Conservation (phyloP, 2,888 invertebrate species). For the Pteria penguin region DNA sequence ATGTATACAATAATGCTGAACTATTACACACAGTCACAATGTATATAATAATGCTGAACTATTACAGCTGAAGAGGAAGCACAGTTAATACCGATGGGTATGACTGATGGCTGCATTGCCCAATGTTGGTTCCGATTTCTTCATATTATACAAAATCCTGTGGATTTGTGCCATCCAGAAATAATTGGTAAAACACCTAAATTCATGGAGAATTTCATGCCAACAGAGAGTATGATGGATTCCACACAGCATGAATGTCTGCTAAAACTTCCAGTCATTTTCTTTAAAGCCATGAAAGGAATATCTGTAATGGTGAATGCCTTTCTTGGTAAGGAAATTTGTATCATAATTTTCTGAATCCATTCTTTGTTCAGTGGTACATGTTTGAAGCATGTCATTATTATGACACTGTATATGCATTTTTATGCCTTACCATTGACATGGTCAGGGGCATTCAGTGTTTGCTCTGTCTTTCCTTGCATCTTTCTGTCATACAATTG, state of each 20-base stretch:
- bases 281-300: constrained; percentile 95
- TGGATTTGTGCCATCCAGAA: constrained; percentile 84
- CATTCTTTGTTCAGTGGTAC: too few species aligned
- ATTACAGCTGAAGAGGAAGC: constrained; percentile 90
- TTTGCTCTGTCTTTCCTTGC: too few species aligned
- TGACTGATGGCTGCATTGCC: constrained; percentile 91
- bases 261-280: constrained; percentile 88
- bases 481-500: too few species aligned
- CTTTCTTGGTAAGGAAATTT: constrained; percentile 94
- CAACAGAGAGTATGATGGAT: constrained; percentile 88
- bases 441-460: too few species aligned
- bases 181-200: constrained; percentile 86
- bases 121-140: constrained; percentile 98
- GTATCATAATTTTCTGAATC: too few species aligned
- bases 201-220: constrained; percentile 89
- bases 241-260: constrained; percentile 89
- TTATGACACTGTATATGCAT: too few species aligned
- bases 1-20: too few species aligned
- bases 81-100: constrained; percentile 89
- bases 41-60: too few species aligned
- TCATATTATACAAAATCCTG: constrained; percentile 96
- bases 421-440: too few species aligned
- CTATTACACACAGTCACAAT: too few species aligned
- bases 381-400: too few species aligned
- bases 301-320: constrained; percentile 96